These are phyloP conservation scores for Microcebus lehilahytsara DNA, from an alignment of 2,113 vertebrate species.

Conservation along the genomic window DNA sequence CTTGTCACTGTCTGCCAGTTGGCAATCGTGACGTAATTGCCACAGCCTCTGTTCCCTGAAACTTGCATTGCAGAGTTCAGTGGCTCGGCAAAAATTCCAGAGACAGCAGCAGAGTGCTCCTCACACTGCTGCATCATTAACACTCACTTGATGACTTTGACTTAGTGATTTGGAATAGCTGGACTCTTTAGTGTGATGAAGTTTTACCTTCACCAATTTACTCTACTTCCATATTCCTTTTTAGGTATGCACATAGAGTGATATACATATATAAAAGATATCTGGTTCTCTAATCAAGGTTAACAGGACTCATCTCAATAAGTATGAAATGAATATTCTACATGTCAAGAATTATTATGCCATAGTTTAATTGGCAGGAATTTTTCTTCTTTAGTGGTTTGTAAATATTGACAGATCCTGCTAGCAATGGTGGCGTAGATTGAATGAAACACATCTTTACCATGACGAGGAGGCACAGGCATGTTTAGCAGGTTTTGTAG, in stretches of 20 bases:
- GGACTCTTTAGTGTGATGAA: not conserved
- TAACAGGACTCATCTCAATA: not conserved
- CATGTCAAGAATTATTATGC: not conserved
- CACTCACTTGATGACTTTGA: not conserved
- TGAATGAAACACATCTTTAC: not conserved
- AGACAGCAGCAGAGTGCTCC: not conserved
- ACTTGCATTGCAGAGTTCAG: not conserved
- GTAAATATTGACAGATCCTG: not conserved
- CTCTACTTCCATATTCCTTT: not conserved
- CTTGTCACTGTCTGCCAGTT: not conserved
- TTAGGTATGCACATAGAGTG: not conserved
- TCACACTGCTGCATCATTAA: not conserved
- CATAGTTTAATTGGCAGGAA: not conserved
- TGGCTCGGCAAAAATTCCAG: not conserved
- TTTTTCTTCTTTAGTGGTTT: not conserved
- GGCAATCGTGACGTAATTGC: rapidly evolving
- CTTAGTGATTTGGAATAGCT: not conserved
- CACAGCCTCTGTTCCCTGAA: not conserved
- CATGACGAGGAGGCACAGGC: not conserved
- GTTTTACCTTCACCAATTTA: not conserved
- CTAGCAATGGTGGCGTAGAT: not conserved
- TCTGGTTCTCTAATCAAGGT: not conserved
- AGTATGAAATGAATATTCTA: not conserved
- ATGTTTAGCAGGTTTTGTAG: not conserved
- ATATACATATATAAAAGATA: not conserved